A percentile compares a stretch with the other conserved stretches of the same genome.
Conservation (phyloP, 2,797 vertebrate species). For the Crypturellus tataupa region DNA sequence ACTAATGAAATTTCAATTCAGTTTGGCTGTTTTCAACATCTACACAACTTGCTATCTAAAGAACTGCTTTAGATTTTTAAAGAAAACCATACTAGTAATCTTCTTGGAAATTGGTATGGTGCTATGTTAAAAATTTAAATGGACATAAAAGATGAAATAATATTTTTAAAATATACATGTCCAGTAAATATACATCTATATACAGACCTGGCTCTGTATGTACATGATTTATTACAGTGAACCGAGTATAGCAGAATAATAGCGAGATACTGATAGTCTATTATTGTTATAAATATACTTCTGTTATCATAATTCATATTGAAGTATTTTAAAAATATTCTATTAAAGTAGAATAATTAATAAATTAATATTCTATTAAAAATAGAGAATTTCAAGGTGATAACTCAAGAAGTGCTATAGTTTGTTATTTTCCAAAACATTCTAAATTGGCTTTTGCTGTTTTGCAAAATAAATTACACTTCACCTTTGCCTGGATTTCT, state of each 20-base stretch:
- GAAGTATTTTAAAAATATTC: background rate
- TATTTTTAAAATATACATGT: background rate
- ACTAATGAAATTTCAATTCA: background rate
- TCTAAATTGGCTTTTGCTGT: background rate
- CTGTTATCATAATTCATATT: background rate
- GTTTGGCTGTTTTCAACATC: background rate
- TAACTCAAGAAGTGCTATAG: background rate
- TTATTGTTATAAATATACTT: background rate
- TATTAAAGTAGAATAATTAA: too few species aligned
- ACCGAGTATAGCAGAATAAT: background rate
- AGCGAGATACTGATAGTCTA: background rate
- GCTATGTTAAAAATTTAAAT: background rate
- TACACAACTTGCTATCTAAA: background rate
- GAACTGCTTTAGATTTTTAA: background rate
- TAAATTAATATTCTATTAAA: background rate
- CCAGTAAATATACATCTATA: background rate
- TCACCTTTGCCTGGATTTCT: background rate
- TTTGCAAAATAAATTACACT: background rate
- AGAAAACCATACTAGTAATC: background rate
- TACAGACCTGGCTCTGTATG: background rate
- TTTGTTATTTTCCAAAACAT: background rate
- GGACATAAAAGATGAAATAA: background rate
- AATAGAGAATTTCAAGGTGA: background rate
- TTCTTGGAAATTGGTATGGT: background rate
- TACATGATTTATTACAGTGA: background rate